Conservation (phyloP, 2,888 invertebrate genomes). For the Criorhina ranunculi region DNA sequence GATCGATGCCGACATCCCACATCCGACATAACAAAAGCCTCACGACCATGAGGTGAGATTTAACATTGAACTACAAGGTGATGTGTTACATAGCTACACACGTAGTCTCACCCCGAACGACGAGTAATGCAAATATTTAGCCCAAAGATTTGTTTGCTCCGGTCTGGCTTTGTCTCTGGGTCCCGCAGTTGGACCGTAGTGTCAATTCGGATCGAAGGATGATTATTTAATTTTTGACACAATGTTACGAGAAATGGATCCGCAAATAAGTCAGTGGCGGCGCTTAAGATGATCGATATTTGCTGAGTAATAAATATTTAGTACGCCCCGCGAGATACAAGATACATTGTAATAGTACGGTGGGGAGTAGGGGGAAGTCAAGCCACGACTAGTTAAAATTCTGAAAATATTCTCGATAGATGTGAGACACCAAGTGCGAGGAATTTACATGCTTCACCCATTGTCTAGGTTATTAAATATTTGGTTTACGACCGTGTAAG, state of each 20-base stretch:
- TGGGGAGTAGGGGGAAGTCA: neutral
- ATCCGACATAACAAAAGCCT: slow-evolving; percentile 15
- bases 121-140: slow-evolving; percentile 40
- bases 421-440: slow-evolving; percentile 21
- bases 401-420: slow-evolving; percentile 19
- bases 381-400: slow-evolving; percentile 27
- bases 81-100: slow-evolving; percentile 10
- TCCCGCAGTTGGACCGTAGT: slow-evolving; percentile 26
- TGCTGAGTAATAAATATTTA: slow-evolving; percentile 58
- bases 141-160: slow-evolving; percentile 8
- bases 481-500: slow-evolving; percentile 33
- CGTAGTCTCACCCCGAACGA: neutral
- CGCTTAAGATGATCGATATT: slow-evolving; percentile 73
- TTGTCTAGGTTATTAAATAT: slow-evolving; percentile 62
- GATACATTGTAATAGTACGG: neutral
- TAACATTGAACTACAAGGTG: slow-evolving; percentile 19
- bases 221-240: slow-evolving; percentile 55
- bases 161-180: slow-evolving; percentile 14
- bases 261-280: slow-evolving; percentile 57
- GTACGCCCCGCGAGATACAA: slow-evolving; percentile 13
- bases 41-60: slow-evolving; percentile 32
- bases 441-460: slow-evolving; percentile 36
- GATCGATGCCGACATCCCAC: slow-evolving; percentile 21
- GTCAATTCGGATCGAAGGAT: slow-evolving; percentile 41
- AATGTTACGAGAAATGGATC: slow-evolving; percentile 60